Evolutionary conservation across 1,140 invertebrate species (phyloP), one percentile per base, ranked within the genome.

Genomic region (Eciton burchellii): DNA sequence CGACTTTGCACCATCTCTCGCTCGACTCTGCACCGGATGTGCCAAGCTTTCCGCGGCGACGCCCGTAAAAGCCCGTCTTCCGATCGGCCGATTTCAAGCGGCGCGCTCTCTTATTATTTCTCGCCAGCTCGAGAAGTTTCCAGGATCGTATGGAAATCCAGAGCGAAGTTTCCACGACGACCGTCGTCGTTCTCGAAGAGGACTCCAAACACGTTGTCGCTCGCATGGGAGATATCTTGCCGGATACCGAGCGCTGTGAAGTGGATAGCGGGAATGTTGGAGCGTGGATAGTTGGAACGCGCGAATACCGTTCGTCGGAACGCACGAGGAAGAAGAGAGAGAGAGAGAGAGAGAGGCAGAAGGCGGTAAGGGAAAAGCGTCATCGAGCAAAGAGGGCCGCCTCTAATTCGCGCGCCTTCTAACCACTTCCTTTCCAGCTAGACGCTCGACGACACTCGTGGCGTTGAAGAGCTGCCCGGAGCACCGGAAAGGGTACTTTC

Each of bases 401-500:
- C 59, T 79, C 73, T 87, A 87, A 87, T 87, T 87, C 84, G 81
- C 84, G 74, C 73, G 63, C 63, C 62, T 86, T 84, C 86, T 81
- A 86, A 84, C 84, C 86, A 81, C 85, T 84, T 88, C 70, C 82
- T 81, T 81, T 76, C 45, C 29, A 72, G 24, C 60, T 72, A 73
- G 77, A 21, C 68, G 68, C 21, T 86, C 86, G 86, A 88, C 84
- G 86, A 88, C 85, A 85, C 86, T 89, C 76, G 35, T 57, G 66
- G 47, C 21, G 70, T 52, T 82, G 52, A 82, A 84, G 86, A 62
- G 81, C 5, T 3, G 81, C 49, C 59, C 81, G 57, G 49, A 54
- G 68, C 82, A 54, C 79, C 56, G 79, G 79, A 79, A 89, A 89
- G 81, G 66, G 84, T 82, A 70, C 84, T 89, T 84, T 73, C 60